phyloP scores from a whole-genome alignment of 2,113 vertebrate species.

The Cynocephalus volans region DNA sequence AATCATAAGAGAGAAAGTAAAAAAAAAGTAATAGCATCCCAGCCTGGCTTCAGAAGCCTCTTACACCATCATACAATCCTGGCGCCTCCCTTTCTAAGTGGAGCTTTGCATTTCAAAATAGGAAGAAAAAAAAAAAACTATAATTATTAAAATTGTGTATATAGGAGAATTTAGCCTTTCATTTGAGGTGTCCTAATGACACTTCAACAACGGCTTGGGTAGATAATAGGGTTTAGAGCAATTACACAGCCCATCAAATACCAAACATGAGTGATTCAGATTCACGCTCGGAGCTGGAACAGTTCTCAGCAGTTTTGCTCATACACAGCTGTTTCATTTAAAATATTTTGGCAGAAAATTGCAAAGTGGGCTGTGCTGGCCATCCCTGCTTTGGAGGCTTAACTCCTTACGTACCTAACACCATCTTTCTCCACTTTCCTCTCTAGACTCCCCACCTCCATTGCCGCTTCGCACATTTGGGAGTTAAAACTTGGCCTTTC shows the following conservation, averaged over 20 bases:
- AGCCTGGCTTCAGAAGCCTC: not conserved
- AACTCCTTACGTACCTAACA: not conserved
- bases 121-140: not conserved
- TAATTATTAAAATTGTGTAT: conserved; percentile 66
- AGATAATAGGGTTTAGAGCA: conserved; percentile 79
- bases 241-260: conserved; percentile 61
- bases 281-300: conserved; percentile 20
- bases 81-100: not conserved
- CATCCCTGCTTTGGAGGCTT: not conserved
- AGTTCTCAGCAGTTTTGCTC: not conserved
- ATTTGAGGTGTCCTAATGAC: conserved; percentile 78
- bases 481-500: not conserved
- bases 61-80: not conserved
- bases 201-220: conserved; percentile 67
- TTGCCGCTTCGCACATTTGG: not conserved
- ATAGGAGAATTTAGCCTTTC: conserved; percentile 80
- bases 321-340: conserved; percentile 81
- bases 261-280: not conserved
- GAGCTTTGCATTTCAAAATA: conserved; percentile 48
- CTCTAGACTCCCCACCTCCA: not conserved
- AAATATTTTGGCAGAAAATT: conserved; percentile 74
- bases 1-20: not conserved
- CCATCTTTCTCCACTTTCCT: not conserved
- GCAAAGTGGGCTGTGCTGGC: not conserved
- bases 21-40: not conserved